These are phyloP conservation scores for Yponomeuta malinellus DNA, from an alignment of 2,888 invertebrate genomes.

Conservation along the genomic window DNA sequence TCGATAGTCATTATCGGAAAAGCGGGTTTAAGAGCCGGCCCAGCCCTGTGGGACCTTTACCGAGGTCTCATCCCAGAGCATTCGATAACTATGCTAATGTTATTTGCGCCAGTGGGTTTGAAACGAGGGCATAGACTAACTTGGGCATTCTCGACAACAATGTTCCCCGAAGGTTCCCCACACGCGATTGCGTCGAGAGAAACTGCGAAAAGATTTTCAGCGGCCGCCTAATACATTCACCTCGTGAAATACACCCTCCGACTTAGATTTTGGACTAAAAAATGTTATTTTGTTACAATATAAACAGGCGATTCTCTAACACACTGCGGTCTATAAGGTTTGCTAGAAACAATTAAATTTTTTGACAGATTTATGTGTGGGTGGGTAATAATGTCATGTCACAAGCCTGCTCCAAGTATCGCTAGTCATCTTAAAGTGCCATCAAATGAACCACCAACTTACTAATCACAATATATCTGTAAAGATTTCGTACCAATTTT, in stretches of 20 bases:
- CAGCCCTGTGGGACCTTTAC: conserved; percentile 68
- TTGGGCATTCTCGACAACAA: conserved; percentile 45
- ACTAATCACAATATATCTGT: no score
- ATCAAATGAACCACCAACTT: no score
- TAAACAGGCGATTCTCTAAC: background rate
- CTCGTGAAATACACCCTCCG: background rate
- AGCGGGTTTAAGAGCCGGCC: conserved; percentile 71
- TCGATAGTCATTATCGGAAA: conserved; percentile 75
- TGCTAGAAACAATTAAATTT: no score
- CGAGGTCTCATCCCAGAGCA: conserved; percentile 69
- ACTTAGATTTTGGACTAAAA: background rate
- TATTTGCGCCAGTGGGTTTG: conserved; percentile 71
- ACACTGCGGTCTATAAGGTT: background rate
- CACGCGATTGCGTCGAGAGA: conserved; percentile 18
- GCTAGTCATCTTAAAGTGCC: no score
- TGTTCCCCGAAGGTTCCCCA: conserved; percentile 40
- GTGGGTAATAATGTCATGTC: no score
- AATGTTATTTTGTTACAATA: background rate
- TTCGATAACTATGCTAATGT: conserved; percentile 76
- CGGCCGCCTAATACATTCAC: conserved; percentile 6
- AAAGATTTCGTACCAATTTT: no score
- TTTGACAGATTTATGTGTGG: no score
- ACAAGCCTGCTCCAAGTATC: no score
- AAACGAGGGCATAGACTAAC: conserved; percentile 61
- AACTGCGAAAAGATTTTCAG: conserved; percentile 11